Conservation (phyloP, 2,797 vertebrate genomes). For the Phalanger gymnotis region DNA sequence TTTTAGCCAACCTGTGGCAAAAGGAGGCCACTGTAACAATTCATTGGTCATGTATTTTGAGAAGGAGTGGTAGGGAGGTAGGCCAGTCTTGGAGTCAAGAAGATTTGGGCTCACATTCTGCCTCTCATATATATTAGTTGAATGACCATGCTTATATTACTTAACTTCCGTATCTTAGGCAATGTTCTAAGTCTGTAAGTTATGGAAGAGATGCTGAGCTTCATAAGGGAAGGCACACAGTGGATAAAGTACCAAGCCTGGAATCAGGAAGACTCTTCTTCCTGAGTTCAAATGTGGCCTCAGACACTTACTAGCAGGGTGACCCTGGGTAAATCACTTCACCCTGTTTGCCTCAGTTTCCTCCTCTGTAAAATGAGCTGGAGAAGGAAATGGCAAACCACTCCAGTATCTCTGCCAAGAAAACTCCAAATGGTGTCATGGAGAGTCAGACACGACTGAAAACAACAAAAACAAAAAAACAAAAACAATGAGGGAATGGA, state of each 20-base stretch:
- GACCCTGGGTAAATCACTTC: not conserved
- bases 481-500: not conserved
- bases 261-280: no score
- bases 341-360: not conserved
- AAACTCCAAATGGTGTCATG: not conserved
- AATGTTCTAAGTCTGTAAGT: not conserved
- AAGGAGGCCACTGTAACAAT: not conserved
- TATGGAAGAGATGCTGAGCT: not conserved
- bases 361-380: not conserved
- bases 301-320: not conserved
- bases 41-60: not conserved
- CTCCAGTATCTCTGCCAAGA: not conserved
- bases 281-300: not conserved
- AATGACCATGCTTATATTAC: not conserved
- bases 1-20: not conserved
- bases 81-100: not conserved
- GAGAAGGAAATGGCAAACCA: not conserved
- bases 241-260: not conserved
- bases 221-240: not conserved
- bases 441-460: not conserved
- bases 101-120: not conserved
- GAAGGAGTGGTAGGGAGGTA: not conserved
- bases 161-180: not conserved
- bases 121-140: not conserved
- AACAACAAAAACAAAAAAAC: no score